Conservation (phyloP, 2,797 vertebrate species). For the Aplochiton taeniatus region DNA sequence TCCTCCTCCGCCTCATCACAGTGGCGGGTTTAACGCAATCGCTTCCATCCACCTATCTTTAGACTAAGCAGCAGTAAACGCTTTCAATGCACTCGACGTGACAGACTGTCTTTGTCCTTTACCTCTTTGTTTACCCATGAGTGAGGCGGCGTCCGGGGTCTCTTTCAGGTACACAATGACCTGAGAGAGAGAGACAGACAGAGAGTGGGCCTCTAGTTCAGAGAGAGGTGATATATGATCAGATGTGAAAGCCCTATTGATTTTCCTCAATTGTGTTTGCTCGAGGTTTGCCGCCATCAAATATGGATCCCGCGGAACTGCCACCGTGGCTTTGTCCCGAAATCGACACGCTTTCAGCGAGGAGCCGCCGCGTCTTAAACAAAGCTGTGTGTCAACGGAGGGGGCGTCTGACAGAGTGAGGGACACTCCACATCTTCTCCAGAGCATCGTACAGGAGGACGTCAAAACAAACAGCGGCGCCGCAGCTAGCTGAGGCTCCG, state of each 20-base stretch:
- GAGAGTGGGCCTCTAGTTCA: conserved; percentile 55
- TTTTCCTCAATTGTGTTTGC: conserved; percentile 77
- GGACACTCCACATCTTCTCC: conserved; percentile 51
- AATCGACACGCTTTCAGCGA: conserved; percentile 75
- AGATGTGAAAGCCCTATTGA: conserved; percentile 75
- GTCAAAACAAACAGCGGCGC: conserved; percentile 39
- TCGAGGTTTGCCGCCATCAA: conserved; percentile 73
- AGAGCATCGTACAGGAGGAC: conserved; percentile 44
- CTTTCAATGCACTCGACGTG: conserved; percentile 30
- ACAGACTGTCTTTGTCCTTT: too few relatives aligned
- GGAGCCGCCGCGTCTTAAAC: conserved; percentile 70
- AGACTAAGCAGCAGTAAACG: conserved; percentile 16
- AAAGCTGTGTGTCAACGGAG: conserved; percentile 62
- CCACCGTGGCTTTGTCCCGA: conserved; percentile 69
- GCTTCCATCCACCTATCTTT: conserved; percentile 24
- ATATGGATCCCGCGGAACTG: conserved; percentile 73
- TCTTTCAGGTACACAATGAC: conserved; percentile 53
- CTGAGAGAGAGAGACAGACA: conserved; percentile 56
- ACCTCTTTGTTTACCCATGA: conserved; percentile 45
- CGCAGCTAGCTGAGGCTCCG: too few relatives aligned
- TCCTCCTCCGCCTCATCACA: too few relatives aligned
- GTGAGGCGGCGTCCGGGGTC: conserved; percentile 8
- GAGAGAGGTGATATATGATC: conserved; percentile 71
- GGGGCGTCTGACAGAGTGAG: conserved; percentile 47
- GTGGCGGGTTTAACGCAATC: conserved; percentile 35